phyloP scores from a whole-genome alignment of 2,888 invertebrate species.

The Octonoba sinensis region DNA sequence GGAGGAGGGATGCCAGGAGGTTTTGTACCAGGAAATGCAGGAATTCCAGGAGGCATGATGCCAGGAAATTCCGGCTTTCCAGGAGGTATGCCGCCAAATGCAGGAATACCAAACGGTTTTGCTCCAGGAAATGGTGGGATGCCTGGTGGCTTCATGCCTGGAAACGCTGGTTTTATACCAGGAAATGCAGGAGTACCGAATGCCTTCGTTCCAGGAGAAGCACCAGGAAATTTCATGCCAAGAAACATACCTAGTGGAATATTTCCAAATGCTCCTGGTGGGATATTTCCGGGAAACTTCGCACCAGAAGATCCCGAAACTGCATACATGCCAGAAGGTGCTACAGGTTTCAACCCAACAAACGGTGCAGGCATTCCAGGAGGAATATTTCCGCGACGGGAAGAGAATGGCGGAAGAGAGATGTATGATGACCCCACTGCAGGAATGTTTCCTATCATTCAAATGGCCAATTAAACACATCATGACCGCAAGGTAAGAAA shows the following conservation, averaged over 20 bases:
- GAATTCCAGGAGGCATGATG: no score
- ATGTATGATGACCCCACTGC: slow-evolving; percentile 36
- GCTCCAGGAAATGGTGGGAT: neutral
- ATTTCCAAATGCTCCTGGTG: neutral
- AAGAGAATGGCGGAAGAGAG: slow-evolving; percentile 25
- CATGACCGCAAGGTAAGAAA: neutral
- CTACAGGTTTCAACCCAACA: neutral
- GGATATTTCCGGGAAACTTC: no score
- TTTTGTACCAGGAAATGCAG: no score
- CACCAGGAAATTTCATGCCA: neutral
- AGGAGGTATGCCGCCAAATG: neutral
- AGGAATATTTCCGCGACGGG: slow-evolving; percentile 6
- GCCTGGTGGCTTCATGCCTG: neutral
- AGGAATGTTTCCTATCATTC: slow-evolving; percentile 36
- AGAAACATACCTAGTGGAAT: slow-evolving; percentile 9
- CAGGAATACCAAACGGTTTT: neutral
- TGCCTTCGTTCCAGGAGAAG: slow-evolving; percentile 5
- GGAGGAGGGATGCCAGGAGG: neutral
- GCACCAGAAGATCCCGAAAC: no score
- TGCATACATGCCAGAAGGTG: no score
- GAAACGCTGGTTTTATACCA: slow-evolving; percentile 1
- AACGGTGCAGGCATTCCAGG: neutral
- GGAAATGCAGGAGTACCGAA: neutral
- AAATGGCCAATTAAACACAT: neutral
- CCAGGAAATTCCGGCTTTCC: neutral